Conservation (phyloP, 2,888 invertebrate species). For the Lydus trimaculatus region DNA sequence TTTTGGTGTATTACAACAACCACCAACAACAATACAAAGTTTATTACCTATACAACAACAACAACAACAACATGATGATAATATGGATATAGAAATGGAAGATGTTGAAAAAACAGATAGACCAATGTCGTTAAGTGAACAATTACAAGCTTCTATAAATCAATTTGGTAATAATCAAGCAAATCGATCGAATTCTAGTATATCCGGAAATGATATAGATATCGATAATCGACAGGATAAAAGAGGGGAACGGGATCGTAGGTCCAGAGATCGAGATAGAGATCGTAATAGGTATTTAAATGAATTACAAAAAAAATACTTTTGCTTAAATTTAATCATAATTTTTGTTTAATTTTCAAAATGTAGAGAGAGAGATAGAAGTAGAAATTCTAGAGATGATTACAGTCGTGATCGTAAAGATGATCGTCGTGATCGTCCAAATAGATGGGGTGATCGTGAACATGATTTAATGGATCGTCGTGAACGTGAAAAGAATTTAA, state of each 20-base stretch:
- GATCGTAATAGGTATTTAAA: slow-evolving; percentile 41
- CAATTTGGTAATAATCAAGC: slow-evolving; percentile 30
- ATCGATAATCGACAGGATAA: slow-evolving; percentile 37
- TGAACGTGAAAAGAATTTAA: slow-evolving; percentile 50
- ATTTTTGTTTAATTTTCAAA: slow-evolving; percentile 33
- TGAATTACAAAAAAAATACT: slow-evolving; percentile 2
- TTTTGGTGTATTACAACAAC: slow-evolving; percentile 46
- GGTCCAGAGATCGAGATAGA: slow-evolving; percentile 53
- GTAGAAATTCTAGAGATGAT: slow-evolving; percentile 37
- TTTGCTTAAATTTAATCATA: neutral
- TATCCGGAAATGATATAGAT: slow-evolving; percentile 14
- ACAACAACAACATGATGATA: slow-evolving; percentile 68
- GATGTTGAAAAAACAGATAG: slow-evolving; percentile 59
- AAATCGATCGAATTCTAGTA: slow-evolving; percentile 12
- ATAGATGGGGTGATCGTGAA: slow-evolving; percentile 54
- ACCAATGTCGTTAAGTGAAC: slow-evolving; percentile 58
- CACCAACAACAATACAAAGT: slow-evolving; percentile 58
- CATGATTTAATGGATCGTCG: slow-evolving; percentile 36
- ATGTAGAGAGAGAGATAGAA: slow-evolving; percentile 50
- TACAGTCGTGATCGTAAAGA: slow-evolving; percentile 45
- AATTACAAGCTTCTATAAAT: slow-evolving; percentile 60
- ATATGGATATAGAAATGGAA: slow-evolving; percentile 82
- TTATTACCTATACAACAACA: slow-evolving; percentile 51
- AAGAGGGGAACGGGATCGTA: slow-evolving; percentile 37
- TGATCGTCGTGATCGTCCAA: slow-evolving; percentile 41